Base-by-base conservation (phyloP, 2,888 invertebrate species). In the Celastrina argiolus region DNA sequence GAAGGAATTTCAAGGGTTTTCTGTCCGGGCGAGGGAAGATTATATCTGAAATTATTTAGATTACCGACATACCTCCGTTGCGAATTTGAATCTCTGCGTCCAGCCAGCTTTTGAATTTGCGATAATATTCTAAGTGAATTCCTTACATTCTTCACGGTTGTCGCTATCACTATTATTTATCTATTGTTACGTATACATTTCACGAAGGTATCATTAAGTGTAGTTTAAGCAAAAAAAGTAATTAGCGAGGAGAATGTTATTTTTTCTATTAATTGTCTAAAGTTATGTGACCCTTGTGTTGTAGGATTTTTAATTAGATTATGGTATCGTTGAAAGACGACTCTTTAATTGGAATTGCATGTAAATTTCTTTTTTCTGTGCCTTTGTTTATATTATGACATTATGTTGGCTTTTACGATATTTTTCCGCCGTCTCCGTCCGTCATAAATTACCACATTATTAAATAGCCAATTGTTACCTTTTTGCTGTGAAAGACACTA, bases 41-140 rank as follows among this genome's bases (percentile, higher is more conserved):
- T 7, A 18, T 61, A 61, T 61, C 61, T 61, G 36, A 36, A 61
- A 61, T 61, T 61, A 36, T 61, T 22, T 61, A 61, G 18, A 61
- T 61, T 5, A 22, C 39, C 18, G 7, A 36, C 61, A 36, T 61
- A 22, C 16, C 16, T 18, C 22, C 12, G 14, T 18, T 39, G 61
- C 18, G 34, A 22, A 18, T 61, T 22, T 36, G 16, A 59, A 34
- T 59, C 34, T 34, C 16, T 10, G 34, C 59, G 51, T 51, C 22
- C 56, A 39, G 34, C 14, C 12, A 6, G 39, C 61, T 16, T 12
- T 14, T 39, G 61, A 36, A 18, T 51, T 51, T 7, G 61, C 22
- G 61, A 39, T 22, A 56, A 8, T 36, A 16, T 61, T 61, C 61
- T 36, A 22, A 61, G 39, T 22, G 61, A 18, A 61, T 39, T 12